These are phyloP conservation scores for Anomalospiza imberbis DNA, from an alignment of 2,797 vertebrate species.

Conservation along the genomic window DNA sequence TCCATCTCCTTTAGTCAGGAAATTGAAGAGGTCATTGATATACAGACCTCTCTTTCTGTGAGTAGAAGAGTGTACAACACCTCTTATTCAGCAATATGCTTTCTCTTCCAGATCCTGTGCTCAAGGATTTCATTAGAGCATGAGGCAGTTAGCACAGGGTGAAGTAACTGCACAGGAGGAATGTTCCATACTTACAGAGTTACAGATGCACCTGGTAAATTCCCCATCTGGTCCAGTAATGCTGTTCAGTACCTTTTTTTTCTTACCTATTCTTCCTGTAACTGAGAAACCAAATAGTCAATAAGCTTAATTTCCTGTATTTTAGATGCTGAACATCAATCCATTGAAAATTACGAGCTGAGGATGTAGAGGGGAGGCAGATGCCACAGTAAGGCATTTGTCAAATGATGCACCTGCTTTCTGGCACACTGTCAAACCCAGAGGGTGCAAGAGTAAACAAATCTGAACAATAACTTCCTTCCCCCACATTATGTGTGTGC, in stretches of 20 bases:
- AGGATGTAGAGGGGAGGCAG: not conserved
- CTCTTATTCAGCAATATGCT: not conserved
- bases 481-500: not conserved
- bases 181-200: not conserved
- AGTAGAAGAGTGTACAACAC: not conserved
- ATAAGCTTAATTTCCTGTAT: not conserved
- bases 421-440: not conserved
- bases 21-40: not conserved
- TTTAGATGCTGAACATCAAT: not conserved
- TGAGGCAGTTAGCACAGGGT: not conserved
- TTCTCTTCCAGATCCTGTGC: not conserved
- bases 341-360: not conserved
- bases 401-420: conserved; percentile 18
- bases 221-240: not conserved
- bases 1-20: not conserved
- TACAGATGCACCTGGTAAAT: not conserved
- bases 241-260: not conserved
- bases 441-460: not conserved
- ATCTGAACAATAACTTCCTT: conserved; percentile 5
- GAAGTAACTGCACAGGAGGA: not conserved
- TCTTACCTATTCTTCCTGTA: not conserved
- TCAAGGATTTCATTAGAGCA: not conserved
- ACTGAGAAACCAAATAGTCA: not conserved
- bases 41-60: not conserved
- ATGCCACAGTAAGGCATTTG: not conserved